phyloP scores from a whole-genome alignment of 2,888 invertebrate genomes.

The Hypercompe scribonia region DNA sequence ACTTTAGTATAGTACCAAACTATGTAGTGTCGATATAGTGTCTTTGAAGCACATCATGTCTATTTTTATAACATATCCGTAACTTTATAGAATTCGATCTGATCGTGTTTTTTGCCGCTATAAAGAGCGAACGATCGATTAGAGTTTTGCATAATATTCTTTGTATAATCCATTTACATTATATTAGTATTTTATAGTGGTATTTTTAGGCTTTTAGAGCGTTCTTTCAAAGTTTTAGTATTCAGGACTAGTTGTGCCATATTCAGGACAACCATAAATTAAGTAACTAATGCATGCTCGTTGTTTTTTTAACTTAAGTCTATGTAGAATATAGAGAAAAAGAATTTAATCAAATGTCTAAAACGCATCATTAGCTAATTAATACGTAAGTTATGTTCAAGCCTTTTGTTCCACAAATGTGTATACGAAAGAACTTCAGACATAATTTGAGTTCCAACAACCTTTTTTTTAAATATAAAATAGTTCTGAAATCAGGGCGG shows the following conservation, averaged over 20 bases:
- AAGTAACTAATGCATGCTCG: background rate
- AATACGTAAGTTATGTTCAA: no score
- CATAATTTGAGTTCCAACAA: background rate
- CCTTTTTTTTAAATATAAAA: background rate
- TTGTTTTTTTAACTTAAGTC: background rate
- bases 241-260: constrained; percentile 8
- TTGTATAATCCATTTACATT: background rate
- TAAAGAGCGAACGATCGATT: background rate
- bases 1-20: constrained; percentile 16
- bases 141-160: constrained; percentile 7
- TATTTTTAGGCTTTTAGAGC: background rate
- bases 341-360: background rate
- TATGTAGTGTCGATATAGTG: constrained; percentile 21
- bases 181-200: background rate
- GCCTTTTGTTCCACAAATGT: background rate
- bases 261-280: constrained; percentile 4
- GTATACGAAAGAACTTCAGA: background rate
- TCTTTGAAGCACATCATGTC: constrained; percentile 30
- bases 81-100: constrained; percentile 32
- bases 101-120: constrained; percentile 28
- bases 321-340: background rate
- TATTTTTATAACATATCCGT: constrained; percentile 46
- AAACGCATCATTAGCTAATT: no score
- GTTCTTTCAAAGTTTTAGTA: background rate
- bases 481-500: background rate